phyloP scores from a whole-genome alignment of 2,797 vertebrate genomes.

The Odontamblyopus lacepedii region DNA sequence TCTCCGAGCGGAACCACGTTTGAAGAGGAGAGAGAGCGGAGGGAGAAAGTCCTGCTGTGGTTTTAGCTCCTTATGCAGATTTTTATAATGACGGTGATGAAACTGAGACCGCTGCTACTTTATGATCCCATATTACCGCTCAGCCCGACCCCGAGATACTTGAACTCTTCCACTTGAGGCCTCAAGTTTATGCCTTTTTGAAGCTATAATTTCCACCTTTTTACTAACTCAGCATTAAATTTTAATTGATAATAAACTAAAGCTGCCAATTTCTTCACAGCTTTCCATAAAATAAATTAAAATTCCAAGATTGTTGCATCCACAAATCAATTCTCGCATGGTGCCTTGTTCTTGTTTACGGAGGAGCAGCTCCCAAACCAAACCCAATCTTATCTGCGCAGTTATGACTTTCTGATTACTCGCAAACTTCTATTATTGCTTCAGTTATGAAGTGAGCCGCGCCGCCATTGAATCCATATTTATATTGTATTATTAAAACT shows the following conservation, averaged over 20 bases:
- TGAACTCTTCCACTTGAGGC: too few relatives aligned
- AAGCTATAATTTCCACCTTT: too few relatives aligned
- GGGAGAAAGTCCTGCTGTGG: too few relatives aligned
- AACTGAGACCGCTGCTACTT: too few relatives aligned
- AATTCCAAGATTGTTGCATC: background rate
- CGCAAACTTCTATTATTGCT: background rate
- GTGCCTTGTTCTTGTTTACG: background rate
- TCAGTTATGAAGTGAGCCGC: background rate
- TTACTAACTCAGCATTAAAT: background rate
- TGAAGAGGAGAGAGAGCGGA: too few relatives aligned
- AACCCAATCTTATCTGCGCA: background rate
- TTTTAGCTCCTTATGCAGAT: too few relatives aligned
- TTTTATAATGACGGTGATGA: too few relatives aligned
- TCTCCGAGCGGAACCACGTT: too few relatives aligned
- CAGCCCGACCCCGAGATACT: too few relatives aligned
- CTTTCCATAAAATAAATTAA: background rate
- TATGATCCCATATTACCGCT: too few relatives aligned
- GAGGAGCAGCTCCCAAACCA: background rate
- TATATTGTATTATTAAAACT: slow-evolving; percentile 6
- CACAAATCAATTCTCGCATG: background rate
- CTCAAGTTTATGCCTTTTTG: too few relatives aligned
- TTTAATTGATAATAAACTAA: background rate
- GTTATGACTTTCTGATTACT: background rate
- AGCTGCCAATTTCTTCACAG: background rate
- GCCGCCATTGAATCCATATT: background rate